Evolutionary conservation across 1,140 invertebrate genomes (phyloP).

Genomic region (Solen grandis): DNA sequence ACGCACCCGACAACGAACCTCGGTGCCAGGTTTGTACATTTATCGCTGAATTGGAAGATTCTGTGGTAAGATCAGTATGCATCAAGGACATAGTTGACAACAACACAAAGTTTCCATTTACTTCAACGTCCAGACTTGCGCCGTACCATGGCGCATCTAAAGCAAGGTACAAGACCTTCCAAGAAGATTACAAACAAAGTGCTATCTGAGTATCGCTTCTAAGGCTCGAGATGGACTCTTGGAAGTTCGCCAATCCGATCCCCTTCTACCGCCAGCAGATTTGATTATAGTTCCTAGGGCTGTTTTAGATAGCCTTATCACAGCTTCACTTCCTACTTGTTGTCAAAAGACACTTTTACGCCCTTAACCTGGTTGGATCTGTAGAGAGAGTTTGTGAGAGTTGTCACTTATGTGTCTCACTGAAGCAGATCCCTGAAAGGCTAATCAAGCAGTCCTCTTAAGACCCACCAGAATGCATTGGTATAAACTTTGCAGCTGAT

Average conservation of each 20-base stretch:
- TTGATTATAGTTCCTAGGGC: slow-evolving; percentile 57
- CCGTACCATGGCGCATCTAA: slow-evolving; percentile 21
- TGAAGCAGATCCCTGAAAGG: slow-evolving; percentile 16
- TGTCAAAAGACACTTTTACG: slow-evolving; percentile 52
- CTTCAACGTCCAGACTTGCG: slow-evolving; percentile 51
- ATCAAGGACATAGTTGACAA: slow-evolving; percentile 27
- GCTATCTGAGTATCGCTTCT: slow-evolving; percentile 50
- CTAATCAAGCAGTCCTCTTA: slow-evolving; percentile 24
- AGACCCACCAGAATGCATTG: slow-evolving; percentile 8
- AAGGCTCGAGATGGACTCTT: slow-evolving; percentile 55
- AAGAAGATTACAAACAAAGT: slow-evolving; percentile 59
- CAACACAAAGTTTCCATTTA: slow-evolving; percentile 38
- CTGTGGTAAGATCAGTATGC: not conserved
- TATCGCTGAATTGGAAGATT: slow-evolving; percentile 13
- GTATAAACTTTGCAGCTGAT: slow-evolving; percentile 48
- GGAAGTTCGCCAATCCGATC: slow-evolving; percentile 27
- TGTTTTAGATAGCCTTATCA: slow-evolving; percentile 57
- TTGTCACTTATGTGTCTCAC: slow-evolving; percentile 55
- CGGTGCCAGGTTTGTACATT: slow-evolving; percentile 55
- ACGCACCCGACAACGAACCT: slow-evolving; percentile 22
- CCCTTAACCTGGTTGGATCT: slow-evolving; percentile 55
- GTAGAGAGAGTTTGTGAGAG: not conserved
- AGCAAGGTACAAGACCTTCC: slow-evolving; percentile 49
- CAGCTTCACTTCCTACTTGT: slow-evolving; percentile 57
- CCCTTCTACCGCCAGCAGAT: slow-evolving; percentile 41